These are phyloP conservation scores for Rhabdomys dilectus DNA, from an alignment of 2,113 vertebrate species.

Conservation along the genomic window DNA sequence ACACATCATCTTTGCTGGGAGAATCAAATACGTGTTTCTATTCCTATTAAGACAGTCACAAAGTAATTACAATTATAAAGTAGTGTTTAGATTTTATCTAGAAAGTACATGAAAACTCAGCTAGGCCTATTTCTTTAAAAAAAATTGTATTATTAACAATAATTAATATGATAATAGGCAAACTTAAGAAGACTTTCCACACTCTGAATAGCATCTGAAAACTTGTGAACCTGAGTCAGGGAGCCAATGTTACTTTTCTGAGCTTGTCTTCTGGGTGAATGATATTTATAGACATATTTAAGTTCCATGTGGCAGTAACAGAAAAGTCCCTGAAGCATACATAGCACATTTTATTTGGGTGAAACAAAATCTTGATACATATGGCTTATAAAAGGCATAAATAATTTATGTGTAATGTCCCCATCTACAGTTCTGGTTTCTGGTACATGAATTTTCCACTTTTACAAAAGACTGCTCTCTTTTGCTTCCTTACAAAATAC, in stretches of 20 bases:
- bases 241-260: slow-evolving; percentile 28
- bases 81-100: background rate
- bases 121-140: background rate
- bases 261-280: slow-evolving; percentile 34
- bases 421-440: slow-evolving; percentile 37
- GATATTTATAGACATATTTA: slow-evolving; percentile 38
- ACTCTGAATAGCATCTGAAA: slow-evolving; percentile 28
- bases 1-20: background rate
- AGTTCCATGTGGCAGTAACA: slow-evolving; percentile 39
- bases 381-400: slow-evolving; percentile 52
- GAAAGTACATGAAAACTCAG: background rate
- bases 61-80: slow-evolving; percentile 2
- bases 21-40: background rate
- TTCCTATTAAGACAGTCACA: background rate
- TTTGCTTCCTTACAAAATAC: slow-evolving; percentile 38
- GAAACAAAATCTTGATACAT: slow-evolving; percentile 66
- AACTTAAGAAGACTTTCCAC: background rate
- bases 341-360: slow-evolving; percentile 53
- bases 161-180: background rate
- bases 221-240: slow-evolving; percentile 30
- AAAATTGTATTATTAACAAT: background rate
- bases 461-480: background rate
- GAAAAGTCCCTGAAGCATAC: slow-evolving; percentile 31
- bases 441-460: background rate
- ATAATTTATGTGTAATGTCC: slow-evolving; percentile 19